Evolutionary conservation across 2,888 invertebrate species (phyloP), one percentile per base, ranked within the genome.

Genomic region (Slavum lentiscoides): DNA sequence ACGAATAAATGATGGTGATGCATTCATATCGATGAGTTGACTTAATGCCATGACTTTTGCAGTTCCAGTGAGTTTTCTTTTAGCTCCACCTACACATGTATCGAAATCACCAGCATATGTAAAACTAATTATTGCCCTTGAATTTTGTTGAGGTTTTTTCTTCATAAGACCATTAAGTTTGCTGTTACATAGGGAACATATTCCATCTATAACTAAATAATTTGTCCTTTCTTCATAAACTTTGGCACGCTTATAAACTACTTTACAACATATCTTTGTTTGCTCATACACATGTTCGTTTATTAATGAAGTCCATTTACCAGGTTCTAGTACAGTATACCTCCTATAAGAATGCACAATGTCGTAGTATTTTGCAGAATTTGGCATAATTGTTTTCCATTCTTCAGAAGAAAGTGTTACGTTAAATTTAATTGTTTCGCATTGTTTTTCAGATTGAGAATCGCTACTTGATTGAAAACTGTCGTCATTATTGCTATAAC

Each of bases 161-260:
- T 69, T 49, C n/a, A 69, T 43, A 7, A n/a, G 13, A 23, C 49
- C 69, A 30, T 49, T 69, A 49, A 69, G 49, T 43, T 23, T 17
- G 49, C 69, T 69, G 8, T 17, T 23, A 17, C 69, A 69, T 15
- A 23, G 8, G 23, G 49, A 69, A 55, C 69, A 69, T 30, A 21
- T 23, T 13, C 69, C 69, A 69, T 49, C 55, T 1, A 69, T 69
- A 17, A 69, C 55, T n/a, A 69, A 21, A 55, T 43, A 69, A 69
- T 21, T 15, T 13, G 9, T 53, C 6, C 49, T 43, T 11, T 39
- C 43, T 67, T 39, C 19, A 67, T 43, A 49, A n/a, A 67, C 15
- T 67, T 67, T 67, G 39, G 39, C 67, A n/a, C 39, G 39, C 21
- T 67, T 67, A 49, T 67, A 67, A n/a, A 49, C 67, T n/a, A 67